Base-by-base conservation (phyloP, 1,140 invertebrate species). In the Trichogramma pretiosum region DNA sequence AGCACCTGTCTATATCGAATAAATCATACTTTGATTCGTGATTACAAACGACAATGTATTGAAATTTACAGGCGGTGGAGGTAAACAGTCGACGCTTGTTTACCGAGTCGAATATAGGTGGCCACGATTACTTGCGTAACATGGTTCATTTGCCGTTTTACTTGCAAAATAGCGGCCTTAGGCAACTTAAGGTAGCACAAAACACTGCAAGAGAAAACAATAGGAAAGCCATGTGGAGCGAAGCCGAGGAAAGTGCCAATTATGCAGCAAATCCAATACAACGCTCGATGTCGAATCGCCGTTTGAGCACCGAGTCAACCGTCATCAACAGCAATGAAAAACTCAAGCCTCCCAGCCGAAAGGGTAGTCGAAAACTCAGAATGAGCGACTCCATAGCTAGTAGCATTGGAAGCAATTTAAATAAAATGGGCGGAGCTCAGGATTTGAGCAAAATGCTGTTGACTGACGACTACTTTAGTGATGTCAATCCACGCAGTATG, bases 71-170 rank as follows among this genome's bases (percentile, higher is more conserved):
- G 83, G 92, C 92, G 16, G 92, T 96, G 30, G 93, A 95, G 74
- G 79, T 88, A 28, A 94, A 95, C 66, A 88, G 90, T 55, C 77
- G 86, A 30, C 76, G 85, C 30, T 76, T 91, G 5, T 86, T 93
- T 51, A 85, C 80, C 11, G 89, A 93, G 61, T 90, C 87, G 21
- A 92, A 91, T 72, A 93, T 94, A 54, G 80, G 91, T 56, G 82
- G 92, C 2, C 88, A 93, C 72, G 93, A 95, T 68, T 98, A 96
- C 63, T 71, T 98, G 24, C 80, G 91, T 21, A 98, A 98, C 65
- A 85, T 98, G 74, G 92, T 99, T 2, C 95, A 98, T 64, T 73
- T 99, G 51, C 96, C 95, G 0, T 98, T 98, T 71, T 99, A 93
- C 69, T 76, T 98, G 13, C 95, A 98, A 76, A 98, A 96, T 70